Conservation (phyloP, 2,113 vertebrate genomes). For the Callorhinus ursinus region DNA sequence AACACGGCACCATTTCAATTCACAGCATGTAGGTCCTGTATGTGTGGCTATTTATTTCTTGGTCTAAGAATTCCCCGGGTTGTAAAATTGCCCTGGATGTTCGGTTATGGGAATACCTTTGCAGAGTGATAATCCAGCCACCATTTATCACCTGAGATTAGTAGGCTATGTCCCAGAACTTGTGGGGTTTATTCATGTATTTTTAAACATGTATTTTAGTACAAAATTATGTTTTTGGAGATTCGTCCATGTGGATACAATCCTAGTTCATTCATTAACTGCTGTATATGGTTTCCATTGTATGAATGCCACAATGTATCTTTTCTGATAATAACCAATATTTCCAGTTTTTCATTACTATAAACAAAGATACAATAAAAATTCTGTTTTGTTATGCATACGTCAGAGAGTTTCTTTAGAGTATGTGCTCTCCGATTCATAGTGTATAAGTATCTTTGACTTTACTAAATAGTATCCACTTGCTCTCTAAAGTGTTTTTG, state of each 20-base stretch:
- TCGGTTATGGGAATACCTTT: conserved; percentile 11
- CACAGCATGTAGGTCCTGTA: conserved; percentile 71
- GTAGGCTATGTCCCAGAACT: background rate
- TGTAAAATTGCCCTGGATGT: conserved; percentile 76
- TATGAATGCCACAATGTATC: background rate
- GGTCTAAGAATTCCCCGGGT: conserved; percentile 60
- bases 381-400: background rate
- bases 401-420: background rate
- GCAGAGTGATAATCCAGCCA: background rate
- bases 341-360: background rate
- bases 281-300: background rate
- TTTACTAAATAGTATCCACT: background rate
- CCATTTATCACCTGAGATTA: background rate
- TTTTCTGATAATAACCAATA: background rate
- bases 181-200: background rate
- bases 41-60: conserved; percentile 76
- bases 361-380: background rate
- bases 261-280: background rate
- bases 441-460: background rate
- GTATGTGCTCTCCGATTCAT: background rate
- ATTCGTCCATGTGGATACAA: background rate
- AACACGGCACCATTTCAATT: conserved; percentile 51
- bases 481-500: background rate
- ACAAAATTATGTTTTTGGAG: background rate
- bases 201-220: background rate